phyloP scores from a whole-genome alignment of 2,888 invertebrate species.

The Oasisia sp. region DNA sequence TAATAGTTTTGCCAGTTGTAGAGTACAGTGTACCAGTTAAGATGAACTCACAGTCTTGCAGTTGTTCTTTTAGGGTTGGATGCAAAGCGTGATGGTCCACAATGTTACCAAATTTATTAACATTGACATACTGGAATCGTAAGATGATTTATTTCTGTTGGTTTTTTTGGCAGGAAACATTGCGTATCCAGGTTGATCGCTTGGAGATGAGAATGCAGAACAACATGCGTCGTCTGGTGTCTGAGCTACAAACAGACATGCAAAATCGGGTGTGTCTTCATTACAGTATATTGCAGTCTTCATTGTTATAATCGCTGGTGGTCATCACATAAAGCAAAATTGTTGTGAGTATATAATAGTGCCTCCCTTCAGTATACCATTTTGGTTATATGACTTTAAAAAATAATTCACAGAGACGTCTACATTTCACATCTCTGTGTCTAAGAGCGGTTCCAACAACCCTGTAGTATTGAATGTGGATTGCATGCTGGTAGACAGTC shows the following conservation, averaged over 20 bases:
- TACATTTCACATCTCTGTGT: background rate
- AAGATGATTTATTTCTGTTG: background rate
- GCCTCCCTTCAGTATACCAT: too few species aligned
- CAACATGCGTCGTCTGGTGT: background rate
- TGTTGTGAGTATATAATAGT: too few species aligned
- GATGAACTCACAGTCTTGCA: too few species aligned
- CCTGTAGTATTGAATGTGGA: too few species aligned
- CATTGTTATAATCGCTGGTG: background rate
- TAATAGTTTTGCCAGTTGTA: too few species aligned
- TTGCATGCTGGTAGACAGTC: too few species aligned
- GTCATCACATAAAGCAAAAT: too few species aligned
- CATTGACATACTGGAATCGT: too few species aligned
- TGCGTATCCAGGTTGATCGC: background rate
- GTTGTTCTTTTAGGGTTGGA: too few species aligned
- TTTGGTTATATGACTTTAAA: background rate
- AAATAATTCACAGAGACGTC: background rate
- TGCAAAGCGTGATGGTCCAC: too few species aligned
- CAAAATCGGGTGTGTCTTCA: constrained; percentile 4
- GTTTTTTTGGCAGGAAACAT: background rate
- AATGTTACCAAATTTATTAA: too few species aligned
- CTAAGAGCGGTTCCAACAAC: background rate
- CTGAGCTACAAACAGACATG: constrained; percentile 3
- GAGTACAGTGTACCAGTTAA: too few species aligned
- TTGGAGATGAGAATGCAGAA: constrained; percentile 11
- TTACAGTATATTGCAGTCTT: background rate